Evolutionary conservation across 2,888 invertebrate genomes (phyloP), one percentile per base, ranked within the genome.

Genomic region (Drosophila parthenogenetica): DNA sequence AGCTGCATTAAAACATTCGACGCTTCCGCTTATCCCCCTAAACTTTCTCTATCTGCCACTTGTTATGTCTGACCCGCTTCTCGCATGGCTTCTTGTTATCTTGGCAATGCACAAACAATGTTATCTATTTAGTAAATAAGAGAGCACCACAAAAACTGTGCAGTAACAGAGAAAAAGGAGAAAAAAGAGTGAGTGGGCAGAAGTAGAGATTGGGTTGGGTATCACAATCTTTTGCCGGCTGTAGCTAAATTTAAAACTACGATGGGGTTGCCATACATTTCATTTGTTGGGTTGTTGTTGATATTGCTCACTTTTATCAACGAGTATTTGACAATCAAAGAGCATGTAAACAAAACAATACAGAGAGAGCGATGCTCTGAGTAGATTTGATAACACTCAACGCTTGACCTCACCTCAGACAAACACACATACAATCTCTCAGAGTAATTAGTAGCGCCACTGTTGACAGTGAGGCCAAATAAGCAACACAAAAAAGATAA

Each of bases 261-360:
- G 35, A 49, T 59, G 54, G 42, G 25, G 16, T 50, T 61, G 14
- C 13, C 29, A 29, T 29, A 29, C 29, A 29, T 29, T 29, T 29
- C 8, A 29, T 8, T 29, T 29, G 17, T 13, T 11, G 19, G 35
- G 48, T 35, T 53, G 13, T 42, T 39, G n/a, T 39, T 29, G 4
- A 19, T 16, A 16, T 61, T 51, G 58, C 25, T 57, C 51, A 51
- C 35, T 48, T 45, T 65, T 65, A 59, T 62, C 49, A 63, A 14
- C 37, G 43, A 43, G 48, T 50, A 48, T 71, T 71, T 62, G 45
- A 69, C 69, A 67, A 83, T 76, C 73, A 69, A 79, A 83, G 83
- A 83, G 77, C 59, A 69, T 67, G 66, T 86, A 89, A 89, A 87
- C 87, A 86, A 86, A 17, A 35, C 54, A 37, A 14, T 45, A 39